phyloP scores from a whole-genome alignment of 1,140 invertebrate species.

The Leptinotarsa undecemlineata region DNA sequence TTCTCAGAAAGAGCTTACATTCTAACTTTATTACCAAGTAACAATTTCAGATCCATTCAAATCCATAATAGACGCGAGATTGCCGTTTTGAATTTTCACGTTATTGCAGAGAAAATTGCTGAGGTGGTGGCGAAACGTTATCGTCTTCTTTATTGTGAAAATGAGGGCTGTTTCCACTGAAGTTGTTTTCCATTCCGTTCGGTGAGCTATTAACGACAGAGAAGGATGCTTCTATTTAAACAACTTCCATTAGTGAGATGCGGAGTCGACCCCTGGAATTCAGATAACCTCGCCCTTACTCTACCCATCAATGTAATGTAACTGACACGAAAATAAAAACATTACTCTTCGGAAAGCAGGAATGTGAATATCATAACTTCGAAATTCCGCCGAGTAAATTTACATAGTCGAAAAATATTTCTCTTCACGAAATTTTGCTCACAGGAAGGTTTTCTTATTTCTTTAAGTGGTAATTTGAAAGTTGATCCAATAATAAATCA shows the following conservation, averaged over 20 bases:
- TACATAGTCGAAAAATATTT: background rate
- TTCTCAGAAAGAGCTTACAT: background rate
- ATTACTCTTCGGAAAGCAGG: constrained; percentile 21
- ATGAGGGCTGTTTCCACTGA: constrained; percentile 41
- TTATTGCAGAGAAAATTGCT: constrained; percentile 9
- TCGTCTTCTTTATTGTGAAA: constrained; percentile 40
- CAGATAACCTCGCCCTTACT: constrained; percentile 35
- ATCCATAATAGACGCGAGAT: constrained; percentile 21
- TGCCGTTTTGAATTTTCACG: constrained; percentile 21
- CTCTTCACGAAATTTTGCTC: background rate
- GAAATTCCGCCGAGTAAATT: constrained; percentile 16
- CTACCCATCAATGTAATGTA: constrained; percentile 26
- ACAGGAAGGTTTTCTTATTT: too few relatives aligned
- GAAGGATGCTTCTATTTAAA: constrained; percentile 53
- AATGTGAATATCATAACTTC: constrained; percentile 32
- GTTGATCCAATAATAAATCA: too few relatives aligned
- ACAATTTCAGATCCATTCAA: background rate
- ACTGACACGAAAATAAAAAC: constrained; percentile 35
- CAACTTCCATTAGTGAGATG: constrained; percentile 50
- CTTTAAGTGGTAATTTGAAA: too few relatives aligned
- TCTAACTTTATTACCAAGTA: constrained; percentile 11
- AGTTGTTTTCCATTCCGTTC: constrained; percentile 53
- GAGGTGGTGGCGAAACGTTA: constrained; percentile 31
- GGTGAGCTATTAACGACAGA: constrained; percentile 51
- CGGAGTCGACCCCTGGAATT: constrained; percentile 32